phyloP scores from a whole-genome alignment of 2,797 vertebrate species.

The Vipera latastei region DNA sequence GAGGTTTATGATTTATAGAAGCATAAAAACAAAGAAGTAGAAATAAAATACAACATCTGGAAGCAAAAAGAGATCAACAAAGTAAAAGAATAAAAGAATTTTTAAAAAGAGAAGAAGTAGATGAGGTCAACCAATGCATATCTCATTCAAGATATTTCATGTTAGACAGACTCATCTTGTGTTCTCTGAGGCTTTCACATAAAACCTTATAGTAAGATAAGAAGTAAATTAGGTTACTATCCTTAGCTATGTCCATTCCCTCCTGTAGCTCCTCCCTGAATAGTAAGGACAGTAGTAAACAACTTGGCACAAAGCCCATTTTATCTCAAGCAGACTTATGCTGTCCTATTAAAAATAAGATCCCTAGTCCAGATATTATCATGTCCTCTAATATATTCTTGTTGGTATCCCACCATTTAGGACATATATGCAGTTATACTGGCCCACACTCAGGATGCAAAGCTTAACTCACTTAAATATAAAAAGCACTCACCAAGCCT shows the following conservation, averaged over 20 bases:
- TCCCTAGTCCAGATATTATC: background rate
- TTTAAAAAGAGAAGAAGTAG: background rate
- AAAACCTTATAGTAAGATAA: background rate
- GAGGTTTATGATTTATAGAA: background rate
- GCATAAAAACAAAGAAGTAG: background rate
- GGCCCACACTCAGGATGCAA: background rate
- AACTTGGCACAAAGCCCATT: background rate
- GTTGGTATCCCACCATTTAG: background rate
- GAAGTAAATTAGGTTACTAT: background rate
- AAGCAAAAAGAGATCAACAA: background rate
- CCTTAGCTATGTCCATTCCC: background rate
- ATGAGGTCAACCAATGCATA: background rate
- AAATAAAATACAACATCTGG: background rate
- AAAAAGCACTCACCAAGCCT: background rate
- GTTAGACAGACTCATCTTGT: background rate
- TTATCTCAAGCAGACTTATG: background rate
- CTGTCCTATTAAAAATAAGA: background rate
- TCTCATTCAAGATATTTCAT: background rate
- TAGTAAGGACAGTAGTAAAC: background rate
- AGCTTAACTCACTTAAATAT: slow-evolving; percentile 8
- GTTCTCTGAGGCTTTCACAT: background rate
- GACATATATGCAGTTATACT: background rate
- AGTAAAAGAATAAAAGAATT: background rate
- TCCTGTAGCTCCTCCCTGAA: background rate
- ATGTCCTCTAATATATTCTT: background rate